Evolutionary conservation across 1,140 invertebrate genomes (phyloP), one percentile per base, ranked within the genome.

Genomic region (Caerostris darwini): DNA sequence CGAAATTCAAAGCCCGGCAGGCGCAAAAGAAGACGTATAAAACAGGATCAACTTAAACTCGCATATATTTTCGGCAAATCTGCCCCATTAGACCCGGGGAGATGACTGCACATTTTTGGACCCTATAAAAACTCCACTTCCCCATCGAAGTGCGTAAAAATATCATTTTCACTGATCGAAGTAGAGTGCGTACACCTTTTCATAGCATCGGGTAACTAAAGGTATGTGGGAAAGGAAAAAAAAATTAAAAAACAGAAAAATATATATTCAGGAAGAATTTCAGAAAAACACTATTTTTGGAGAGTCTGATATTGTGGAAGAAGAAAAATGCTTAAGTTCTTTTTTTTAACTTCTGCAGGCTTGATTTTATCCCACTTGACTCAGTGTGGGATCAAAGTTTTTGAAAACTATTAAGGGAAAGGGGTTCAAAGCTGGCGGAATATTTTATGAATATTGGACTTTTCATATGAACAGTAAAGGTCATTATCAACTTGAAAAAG

Each of bases 11-110:
- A n/a, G n/a, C n/a, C n/a, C n/a, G n/a, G n/a, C n/a, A n/a, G n/a
- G n/a, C n/a, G n/a, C n/a, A n/a, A 77, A 17, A 17, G 61, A 77
- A 77, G 50, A 77, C n/a, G 8, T 34, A 77, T 77, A 77, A 77
- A 50, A 77, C 69, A 77, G 69, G 69, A 77, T 77, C 69, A 77
- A 77, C 69, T 77, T 53, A 34, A 77, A 77, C 69, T 77, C 50
- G 69, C 69, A 77, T 77, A 77, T 77, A 77, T 77, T 77, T 77
- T 34, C 69, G 5, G 3, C 34, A 34, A 77, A 77, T 19, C 69
- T n/a, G n/a, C 10, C 7, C 69, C 69, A 53, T 53, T 34, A 77
- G 34, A 34, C 6, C n/a, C 8, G 50, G 50, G 19, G 34, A 77
- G 69, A 77, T 77, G 69, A 34, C 69, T 77, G 69, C 8, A 50